Percentiles rank a stretch among this genome's conserved stretches.
These are phyloP conservation scores for Portevinia maculata DNA, from an alignment of 2,888 invertebrate genomes.

Conservation along the genomic window DNA sequence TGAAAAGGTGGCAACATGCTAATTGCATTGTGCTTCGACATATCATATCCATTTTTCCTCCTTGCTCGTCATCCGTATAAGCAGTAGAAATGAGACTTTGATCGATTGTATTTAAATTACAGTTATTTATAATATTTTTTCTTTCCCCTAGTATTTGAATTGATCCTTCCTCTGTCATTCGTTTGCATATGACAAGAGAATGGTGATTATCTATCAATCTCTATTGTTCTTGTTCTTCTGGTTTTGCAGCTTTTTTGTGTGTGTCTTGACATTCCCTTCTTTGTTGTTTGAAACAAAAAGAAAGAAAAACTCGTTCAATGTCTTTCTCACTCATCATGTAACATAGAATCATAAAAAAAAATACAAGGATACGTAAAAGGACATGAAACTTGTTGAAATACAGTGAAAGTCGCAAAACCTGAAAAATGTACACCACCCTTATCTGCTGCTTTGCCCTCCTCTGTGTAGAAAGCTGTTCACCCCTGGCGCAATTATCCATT, in stretches of 20 bases:
- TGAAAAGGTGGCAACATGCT: constrained; percentile 69
- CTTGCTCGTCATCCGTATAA: constrained; percentile 44
- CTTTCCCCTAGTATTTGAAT: constrained; percentile 9
- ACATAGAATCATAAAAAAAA: too few species aligned
- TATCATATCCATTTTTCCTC: constrained; percentile 47
- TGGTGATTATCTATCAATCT: constrained; percentile 55
- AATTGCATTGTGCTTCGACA: constrained; percentile 67
- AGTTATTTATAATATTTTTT: constrained; percentile 57
- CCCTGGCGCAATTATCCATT: constrained; percentile 66
- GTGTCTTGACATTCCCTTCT: constrained; percentile 30
- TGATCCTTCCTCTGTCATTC: constrained; percentile 20
- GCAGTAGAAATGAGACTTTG: constrained; percentile 63
- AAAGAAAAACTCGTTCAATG: constrained; percentile 51
- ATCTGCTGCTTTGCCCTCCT: constrained; percentile 16
- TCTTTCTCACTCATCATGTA: constrained; percentile 6
- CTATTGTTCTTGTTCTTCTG: constrained; percentile 59
- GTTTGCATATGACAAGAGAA: constrained; percentile 46
- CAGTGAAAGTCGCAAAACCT: constrained; percentile 71
- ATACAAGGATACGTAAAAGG: constrained; percentile 13
- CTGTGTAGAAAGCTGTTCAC: constrained; percentile 42
- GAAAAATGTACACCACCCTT: constrained; percentile 47
- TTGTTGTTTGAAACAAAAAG: constrained; percentile 54
- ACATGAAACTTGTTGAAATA: constrained; percentile 67
- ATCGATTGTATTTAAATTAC: constrained; percentile 73
- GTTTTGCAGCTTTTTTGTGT: constrained; percentile 57